Evolutionary conservation across 2,888 invertebrate species (phyloP).

Genomic region (Agrotis puta): DNA sequence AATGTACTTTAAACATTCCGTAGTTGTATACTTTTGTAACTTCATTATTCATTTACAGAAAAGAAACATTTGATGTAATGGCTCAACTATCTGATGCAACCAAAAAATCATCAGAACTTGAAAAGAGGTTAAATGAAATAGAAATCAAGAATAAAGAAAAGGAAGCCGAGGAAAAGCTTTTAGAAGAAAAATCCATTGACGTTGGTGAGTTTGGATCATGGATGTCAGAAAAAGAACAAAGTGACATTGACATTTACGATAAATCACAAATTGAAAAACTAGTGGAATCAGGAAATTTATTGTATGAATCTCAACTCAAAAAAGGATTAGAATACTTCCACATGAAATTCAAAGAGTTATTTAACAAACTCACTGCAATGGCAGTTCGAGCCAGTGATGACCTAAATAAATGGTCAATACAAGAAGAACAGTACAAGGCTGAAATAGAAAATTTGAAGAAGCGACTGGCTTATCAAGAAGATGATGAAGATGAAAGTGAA

Average conservation of each 20-base stretch:
- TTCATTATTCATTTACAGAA: conserved; percentile 69
- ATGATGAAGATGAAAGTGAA: conserved; percentile 82
- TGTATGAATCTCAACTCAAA: conserved; percentile 81
- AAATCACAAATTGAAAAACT: conserved; percentile 74
- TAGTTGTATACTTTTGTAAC: conserved; percentile 1
- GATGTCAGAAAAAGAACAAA: conserved; percentile 77
- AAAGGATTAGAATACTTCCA: conserved; percentile 84
- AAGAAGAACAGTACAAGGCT: conserved; percentile 86
- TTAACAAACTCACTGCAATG: conserved; percentile 85
- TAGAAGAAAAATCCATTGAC: conserved; percentile 55
- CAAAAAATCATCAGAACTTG: conserved; percentile 78
- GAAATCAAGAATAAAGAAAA: conserved; percentile 69
- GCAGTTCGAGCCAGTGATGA: conserved; percentile 85
- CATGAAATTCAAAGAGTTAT: conserved; percentile 83
- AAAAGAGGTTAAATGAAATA: conserved; percentile 78
- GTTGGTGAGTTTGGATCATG: conserved; percentile 81
- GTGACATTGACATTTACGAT: conserved; percentile 74
- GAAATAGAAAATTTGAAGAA: conserved; percentile 84
- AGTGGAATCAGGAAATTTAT: conserved; percentile 71
- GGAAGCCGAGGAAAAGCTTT: conserved; percentile 56
- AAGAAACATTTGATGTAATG: conserved; percentile 85
- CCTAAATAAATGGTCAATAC: conserved; percentile 83
- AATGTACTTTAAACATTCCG: neutral
- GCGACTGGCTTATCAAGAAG: conserved; percentile 70
- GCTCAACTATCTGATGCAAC: conserved; percentile 81